phyloP scores from a whole-genome alignment of 2,113 vertebrate species.

The Chunga burmeisteri region DNA sequence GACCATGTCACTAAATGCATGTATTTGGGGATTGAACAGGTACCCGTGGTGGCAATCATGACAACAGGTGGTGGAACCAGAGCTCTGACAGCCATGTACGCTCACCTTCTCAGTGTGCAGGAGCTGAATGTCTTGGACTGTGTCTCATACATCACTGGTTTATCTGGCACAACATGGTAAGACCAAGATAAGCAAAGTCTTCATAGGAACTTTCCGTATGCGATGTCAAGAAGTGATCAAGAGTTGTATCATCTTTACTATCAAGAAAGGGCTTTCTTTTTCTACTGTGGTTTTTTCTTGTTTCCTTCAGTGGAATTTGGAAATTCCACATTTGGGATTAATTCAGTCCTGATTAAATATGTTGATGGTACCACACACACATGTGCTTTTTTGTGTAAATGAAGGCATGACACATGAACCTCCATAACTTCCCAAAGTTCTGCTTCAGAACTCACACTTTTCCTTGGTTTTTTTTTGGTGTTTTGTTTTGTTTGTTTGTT shows the following conservation, averaged over 20 bases:
- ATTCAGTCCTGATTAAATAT: not conserved
- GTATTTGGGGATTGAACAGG: constrained; percentile 64
- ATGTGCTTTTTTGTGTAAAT: not conserved
- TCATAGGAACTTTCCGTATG: not conserved
- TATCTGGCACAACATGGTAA: constrained; percentile 91
- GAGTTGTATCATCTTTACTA: not conserved
- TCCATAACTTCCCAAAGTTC: not conserved
- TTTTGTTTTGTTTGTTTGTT: not conserved
- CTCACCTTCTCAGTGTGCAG: constrained; percentile 82
- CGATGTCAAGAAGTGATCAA: not conserved
- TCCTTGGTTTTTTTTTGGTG: not conserved
- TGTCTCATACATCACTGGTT: constrained; percentile 80
- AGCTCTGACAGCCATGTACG: constrained; percentile 81
- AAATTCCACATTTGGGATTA: not conserved
- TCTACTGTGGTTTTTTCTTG: not conserved
- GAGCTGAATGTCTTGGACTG: constrained; percentile 79
- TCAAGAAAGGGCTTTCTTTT: not conserved
- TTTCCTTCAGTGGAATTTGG: not conserved
- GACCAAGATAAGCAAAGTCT: not conserved
- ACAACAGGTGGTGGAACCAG: constrained; percentile 85
- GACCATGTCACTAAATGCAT: not conserved
- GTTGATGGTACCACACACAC: not conserved
- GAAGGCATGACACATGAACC: not conserved
- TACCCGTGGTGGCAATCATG: constrained; percentile 85
- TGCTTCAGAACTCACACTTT: not conserved